Base-by-base conservation (phyloP, 92 coral and sea anemone genomes). In the Zoanthus sociatus region DNA sequence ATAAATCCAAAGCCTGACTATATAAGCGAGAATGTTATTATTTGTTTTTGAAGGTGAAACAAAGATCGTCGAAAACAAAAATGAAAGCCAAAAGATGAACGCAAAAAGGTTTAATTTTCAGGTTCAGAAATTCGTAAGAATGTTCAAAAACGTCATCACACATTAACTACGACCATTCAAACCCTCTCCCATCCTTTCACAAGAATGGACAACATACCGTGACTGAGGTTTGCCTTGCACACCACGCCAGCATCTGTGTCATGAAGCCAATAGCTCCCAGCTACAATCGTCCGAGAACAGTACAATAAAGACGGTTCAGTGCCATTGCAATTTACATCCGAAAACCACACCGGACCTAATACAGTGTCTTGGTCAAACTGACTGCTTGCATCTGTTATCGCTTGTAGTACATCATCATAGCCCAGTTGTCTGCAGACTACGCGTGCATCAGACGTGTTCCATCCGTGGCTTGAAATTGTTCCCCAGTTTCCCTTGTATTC, bases 371-470 rank as follows among this genome's bases (percentile, higher is more conserved):
- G 84, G 17, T 69, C 73, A 46, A 61, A 79, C 16, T 55, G 73
- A 48, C 21, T 37, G 2, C 31, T 44, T 37, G 53, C 84, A 10
- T 5, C 15, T 63, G 1, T 10, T 44, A 79, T 9, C 9, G 84
- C 73, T 60, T 44, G 84, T 58, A 79, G 17, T 44, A 73, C 84
- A 79, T 79, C 73, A 42, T 21, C 44, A 73, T 79, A 79, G 0
- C 84, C 84, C 13, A 79, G 84, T 47, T 79, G 84, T 63, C 84
- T 63, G 55, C 84, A 79, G 32, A 79, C 21, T 56, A 79, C 84
- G 21, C 73, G 84, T 79, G 84, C 84, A 79, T 79, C 73, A 37
- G 84, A 72, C 31, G 44, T 79, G 84, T 79, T 73, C 73, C 73
- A 79, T 9, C 60, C 44, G 18, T 4, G 58, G 44, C 46, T 79